Evolutionary conservation across 2,797 vertebrate genomes (phyloP).

Genomic region (Hydrolagus colliei): DNA sequence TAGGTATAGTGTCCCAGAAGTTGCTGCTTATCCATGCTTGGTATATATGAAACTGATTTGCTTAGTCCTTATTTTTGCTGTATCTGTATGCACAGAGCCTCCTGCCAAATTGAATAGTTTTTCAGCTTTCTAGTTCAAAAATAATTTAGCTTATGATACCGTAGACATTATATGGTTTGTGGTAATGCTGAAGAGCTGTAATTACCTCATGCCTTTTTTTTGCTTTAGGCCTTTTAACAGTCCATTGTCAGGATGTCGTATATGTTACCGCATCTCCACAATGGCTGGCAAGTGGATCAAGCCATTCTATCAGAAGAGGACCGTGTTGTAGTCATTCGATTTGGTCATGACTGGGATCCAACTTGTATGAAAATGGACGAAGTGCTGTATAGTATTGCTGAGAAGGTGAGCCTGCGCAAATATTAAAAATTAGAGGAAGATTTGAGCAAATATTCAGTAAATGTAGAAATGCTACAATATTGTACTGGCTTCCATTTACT

Average conservation of each 20-base stretch:
- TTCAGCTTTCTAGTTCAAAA: neutral
- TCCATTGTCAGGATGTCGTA: slow-evolving; percentile 76
- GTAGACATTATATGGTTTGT: neutral
- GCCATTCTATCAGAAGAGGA: slow-evolving; percentile 97
- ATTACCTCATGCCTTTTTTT: neutral
- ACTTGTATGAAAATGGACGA: slow-evolving; percentile 99
- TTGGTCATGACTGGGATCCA: slow-evolving; percentile 97
- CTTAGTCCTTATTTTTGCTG: too few relatives aligned
- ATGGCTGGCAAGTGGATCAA: slow-evolving; percentile 98
- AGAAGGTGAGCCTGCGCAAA: slow-evolving; percentile 68
- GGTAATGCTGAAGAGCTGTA: neutral
- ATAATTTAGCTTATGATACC: neutral
- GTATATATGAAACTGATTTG: neutral
- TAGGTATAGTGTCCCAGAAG: neutral
- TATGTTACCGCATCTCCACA: slow-evolving; percentile 94
- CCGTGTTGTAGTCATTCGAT: slow-evolving; percentile 88
- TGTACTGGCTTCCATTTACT: neutral
- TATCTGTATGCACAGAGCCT: neutral
- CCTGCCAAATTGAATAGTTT: neutral
- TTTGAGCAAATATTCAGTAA: neutral
- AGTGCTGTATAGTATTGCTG: slow-evolving; percentile 90
- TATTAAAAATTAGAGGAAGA: neutral
- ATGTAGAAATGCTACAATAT: neutral
- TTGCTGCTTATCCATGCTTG: neutral
- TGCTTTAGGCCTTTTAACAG: neutral